phyloP scores from a whole-genome alignment of 1,140 invertebrate species.

The Drosophila sucinea region DNA sequence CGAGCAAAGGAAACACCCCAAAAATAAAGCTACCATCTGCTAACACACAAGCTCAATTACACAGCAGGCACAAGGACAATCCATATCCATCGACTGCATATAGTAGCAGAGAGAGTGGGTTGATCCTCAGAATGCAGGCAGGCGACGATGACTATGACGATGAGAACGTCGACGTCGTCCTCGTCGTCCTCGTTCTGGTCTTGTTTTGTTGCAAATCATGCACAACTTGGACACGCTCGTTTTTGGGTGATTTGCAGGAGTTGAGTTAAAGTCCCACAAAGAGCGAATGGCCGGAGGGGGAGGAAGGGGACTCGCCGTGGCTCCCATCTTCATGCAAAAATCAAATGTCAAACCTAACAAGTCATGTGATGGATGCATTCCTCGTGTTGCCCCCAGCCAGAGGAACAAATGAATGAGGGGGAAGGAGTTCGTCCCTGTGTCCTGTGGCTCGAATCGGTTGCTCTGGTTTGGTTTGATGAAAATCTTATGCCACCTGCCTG shows the following conservation, averaged over 20 bases:
- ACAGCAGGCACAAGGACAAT: conserved; percentile 22
- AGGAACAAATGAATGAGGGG: not conserved
- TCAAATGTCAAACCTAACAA: conserved; percentile 53
- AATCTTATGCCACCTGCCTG: conserved; percentile 2
- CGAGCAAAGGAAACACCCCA: conserved; percentile 3
- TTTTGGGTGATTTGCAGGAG: conserved; percentile 55
- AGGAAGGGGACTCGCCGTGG: not conserved
- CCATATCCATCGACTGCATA: conserved; percentile 11
- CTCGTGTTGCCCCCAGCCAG: conserved; percentile 33
- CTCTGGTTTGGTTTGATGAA: not conserved
- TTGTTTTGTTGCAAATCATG: conserved; percentile 47
- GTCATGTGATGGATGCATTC: conserved; percentile 56
- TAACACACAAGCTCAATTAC: conserved; percentile 39
- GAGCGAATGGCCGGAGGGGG: not conserved
- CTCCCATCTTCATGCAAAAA: conserved; percentile 49
- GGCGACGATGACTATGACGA: not conserved
- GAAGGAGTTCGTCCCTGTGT: not conserved
- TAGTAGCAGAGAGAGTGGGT: not conserved
- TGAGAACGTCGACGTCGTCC: not conserved
- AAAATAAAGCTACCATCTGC: conserved; percentile 19
- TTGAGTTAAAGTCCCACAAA: conserved; percentile 17
- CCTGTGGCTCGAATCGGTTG: not conserved
- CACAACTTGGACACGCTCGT: conserved; percentile 46
- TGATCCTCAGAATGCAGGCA: conserved; percentile 18
- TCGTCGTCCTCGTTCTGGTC: conserved; percentile 13